phyloP scores from a whole-genome alignment of 2,113 vertebrate genomes.

The Apodemus sylvaticus region DNA sequence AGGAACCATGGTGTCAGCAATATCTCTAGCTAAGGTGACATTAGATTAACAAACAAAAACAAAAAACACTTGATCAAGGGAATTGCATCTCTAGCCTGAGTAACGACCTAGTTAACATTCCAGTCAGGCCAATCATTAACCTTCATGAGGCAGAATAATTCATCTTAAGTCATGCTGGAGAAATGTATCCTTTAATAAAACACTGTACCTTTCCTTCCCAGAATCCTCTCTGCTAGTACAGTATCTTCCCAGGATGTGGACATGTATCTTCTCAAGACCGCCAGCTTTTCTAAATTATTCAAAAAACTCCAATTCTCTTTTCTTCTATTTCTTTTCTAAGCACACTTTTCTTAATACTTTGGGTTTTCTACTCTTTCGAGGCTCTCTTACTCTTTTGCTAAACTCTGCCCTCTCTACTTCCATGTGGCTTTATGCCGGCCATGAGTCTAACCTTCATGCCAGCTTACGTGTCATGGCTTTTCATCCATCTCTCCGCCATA shows the following conservation, averaged over 20 bases:
- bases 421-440: background rate
- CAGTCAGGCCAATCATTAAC: background rate
- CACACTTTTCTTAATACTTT: background rate
- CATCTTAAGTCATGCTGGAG: background rate
- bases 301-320: background rate
- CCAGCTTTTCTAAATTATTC: background rate
- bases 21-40: too few species aligned
- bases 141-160: background rate
- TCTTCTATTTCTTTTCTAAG: background rate
- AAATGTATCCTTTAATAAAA: background rate
- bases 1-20: background rate
- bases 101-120: background rate
- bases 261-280: too few species aligned
- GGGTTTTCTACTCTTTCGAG: background rate
- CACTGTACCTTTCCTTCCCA: background rate
- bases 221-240: background rate
- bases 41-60: background rate
- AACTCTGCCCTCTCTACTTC: background rate
- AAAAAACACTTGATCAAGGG: background rate
- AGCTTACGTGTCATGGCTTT: background rate
- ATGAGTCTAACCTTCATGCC: background rate
- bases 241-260: too few species aligned
- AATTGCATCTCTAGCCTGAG: background rate
- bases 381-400: background rate
- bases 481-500: background rate